These are phyloP conservation scores for Megaceryle torquata DNA, from an alignment of 2,113 vertebrate species.

Conservation along the genomic window DNA sequence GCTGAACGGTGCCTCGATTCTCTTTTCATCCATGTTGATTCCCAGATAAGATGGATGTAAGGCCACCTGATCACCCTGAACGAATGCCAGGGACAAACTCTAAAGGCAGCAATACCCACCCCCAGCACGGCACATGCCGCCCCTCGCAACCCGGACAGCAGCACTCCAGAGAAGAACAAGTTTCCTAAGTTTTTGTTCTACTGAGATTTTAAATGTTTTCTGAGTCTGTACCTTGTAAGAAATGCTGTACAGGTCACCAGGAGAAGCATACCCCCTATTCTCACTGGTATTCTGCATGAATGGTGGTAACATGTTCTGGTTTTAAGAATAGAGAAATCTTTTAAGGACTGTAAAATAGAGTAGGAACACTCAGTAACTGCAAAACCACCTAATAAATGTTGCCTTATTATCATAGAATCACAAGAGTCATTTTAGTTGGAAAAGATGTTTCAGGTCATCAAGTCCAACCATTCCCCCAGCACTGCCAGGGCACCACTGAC, in stretches of 20 bases:
- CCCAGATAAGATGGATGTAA: not conserved
- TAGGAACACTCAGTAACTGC: rapidly evolving
- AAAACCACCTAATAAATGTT: not conserved
- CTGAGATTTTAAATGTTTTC: not conserved
- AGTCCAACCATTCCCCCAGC: not conserved
- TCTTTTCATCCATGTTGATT: not conserved
- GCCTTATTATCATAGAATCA: not conserved
- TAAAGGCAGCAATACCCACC: rapidly evolving
- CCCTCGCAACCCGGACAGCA: not conserved
- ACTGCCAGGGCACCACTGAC: not conserved
- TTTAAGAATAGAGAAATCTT: not conserved
- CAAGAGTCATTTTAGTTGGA: not conserved
- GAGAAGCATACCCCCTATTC: rapidly evolving
- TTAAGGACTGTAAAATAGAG: not conserved
- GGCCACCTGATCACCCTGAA: not conserved
- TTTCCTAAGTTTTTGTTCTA: too few relatives aligned
- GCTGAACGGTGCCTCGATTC: not conserved
- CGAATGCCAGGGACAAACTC: not conserved
- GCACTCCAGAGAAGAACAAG: not conserved
- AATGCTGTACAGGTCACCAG: not conserved
- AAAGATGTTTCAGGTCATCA: not conserved
- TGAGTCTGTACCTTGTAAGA: rapidly evolving
- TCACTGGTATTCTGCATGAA: rapidly evolving
- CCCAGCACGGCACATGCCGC: rapidly evolving
- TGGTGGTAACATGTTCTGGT: rapidly evolving